Base-by-base conservation (phyloP, 2,888 invertebrate species). In the Anorthoa munda region DNA sequence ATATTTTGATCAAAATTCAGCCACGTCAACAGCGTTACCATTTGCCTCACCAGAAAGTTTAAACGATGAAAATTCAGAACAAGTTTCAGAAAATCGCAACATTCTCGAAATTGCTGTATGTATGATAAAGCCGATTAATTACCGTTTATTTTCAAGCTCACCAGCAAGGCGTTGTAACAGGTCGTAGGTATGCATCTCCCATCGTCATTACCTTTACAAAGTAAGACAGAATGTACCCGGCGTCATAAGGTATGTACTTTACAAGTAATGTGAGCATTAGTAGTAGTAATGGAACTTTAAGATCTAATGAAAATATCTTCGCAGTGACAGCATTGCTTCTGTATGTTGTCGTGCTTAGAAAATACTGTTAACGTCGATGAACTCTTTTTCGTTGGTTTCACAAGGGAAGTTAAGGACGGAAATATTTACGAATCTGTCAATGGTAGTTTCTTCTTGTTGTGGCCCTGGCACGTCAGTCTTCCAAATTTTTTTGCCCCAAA, bases 161-260 rank as follows among this genome's bases (percentile, higher is more conserved):
- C 17, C 17, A 50, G 13, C 15, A 56, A 63, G 13, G 7, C 56
- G 18, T 17, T 0, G 26, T 26, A 56, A 53, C 18, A 26, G 48
- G 74, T 74, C 55, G 46, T 70, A 26, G 18, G 50, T 53, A 63
- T 68, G 39, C 63, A 74, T 61, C 48, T 61, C 48, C 61, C 78
- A 58, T 61, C 56, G 66, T 58, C 61, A 80, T 80, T 80, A 70
- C 60, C 39, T 65, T 75, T 39, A 79, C 79, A 80, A 75, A 75
- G 79, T 75, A 75, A 70, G 63, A 45, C 65, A 58, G 56, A 66
- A 70, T 80, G 48, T 69, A 46, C 7, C 17, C 48, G 17, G 45
- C 45, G 18, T 59, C 50, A 46, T 79, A 39, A 66, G 31, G 53
- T 26, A 66, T 64, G 76, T 50, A 51, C 66, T 79, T 71, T 75